Base-by-base conservation (phyloP, 2,113 vertebrate species). In the Dromiciops gliroides region DNA sequence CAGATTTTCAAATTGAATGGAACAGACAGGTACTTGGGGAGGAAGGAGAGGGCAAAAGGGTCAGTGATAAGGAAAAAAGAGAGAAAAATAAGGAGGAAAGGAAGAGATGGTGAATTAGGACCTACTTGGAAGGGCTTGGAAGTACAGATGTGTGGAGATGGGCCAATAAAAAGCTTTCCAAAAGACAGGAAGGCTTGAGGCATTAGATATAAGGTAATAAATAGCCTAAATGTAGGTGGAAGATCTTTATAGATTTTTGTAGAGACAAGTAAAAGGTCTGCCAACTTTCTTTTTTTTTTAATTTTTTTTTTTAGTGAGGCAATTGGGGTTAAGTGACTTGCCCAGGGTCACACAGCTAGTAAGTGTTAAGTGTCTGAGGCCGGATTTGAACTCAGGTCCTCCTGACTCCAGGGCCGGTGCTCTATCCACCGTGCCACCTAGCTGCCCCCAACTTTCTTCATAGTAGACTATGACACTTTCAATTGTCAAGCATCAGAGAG, bases 251-350 rank as follows among this genome's bases (percentile, higher is more conserved):
- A n/a, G 90, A 44, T 9, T 52, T 92, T 53, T 2, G 4, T 0
- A 50, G 91, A 12, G n/a, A 60, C 90, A 19, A 51, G 25, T 93
- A 48, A 89, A 88, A 91, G 44, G 60, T 28, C 48, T 9, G 88
- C 93, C 93, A 91, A 52, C 83, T 51, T n/a, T 89, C 92, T 51
- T 48, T 89, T 52, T n/a, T n/a, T n/a, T n/a, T n/a, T n/a, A n/a
- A n/a, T n/a, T n/a, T n/a, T n/a, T n/a, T n/a, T n/a, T n/a, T n/a
- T n/a, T n/a, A n/a, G n/a, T n/a, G n/a, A n/a, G n/a, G n/a, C n/a
- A n/a, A n/a, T n/a, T n/a, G n/a, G n/a, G n/a, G n/a, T n/a, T n/a
- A n/a, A n/a, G n/a, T n/a, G n/a, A n/a, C n/a, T n/a, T n/a, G n/a
- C n/a, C n/a, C n/a, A n/a, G n/a, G n/a, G n/a, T n/a, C n/a, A n/a